These are phyloP conservation scores for Drosophila kuntzei DNA, from an alignment of 2,888 invertebrate genomes.

Conservation along the genomic window DNA sequence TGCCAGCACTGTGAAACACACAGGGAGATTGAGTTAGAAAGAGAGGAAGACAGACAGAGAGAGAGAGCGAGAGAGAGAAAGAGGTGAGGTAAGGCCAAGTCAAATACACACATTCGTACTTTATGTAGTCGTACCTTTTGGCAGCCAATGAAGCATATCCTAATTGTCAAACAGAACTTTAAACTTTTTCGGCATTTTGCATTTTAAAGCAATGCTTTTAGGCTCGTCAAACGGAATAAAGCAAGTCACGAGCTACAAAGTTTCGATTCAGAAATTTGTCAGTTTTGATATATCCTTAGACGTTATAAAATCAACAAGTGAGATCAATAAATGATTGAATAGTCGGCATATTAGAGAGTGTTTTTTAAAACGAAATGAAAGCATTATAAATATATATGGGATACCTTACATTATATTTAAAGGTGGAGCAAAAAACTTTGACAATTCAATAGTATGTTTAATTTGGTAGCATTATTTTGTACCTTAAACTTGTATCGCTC, in stretches of 20 bases:
- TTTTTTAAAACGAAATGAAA: constrained; percentile 1
- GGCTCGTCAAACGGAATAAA: constrained; percentile 19
- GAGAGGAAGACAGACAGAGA: background rate
- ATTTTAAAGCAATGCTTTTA: constrained; percentile 56
- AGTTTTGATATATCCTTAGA: constrained; percentile 14
- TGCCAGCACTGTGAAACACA: constrained; percentile 15
- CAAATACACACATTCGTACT: constrained; percentile 42
- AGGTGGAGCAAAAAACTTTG: too few relatives aligned
- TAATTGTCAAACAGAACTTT: constrained; percentile 69
- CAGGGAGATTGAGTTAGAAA: constrained; percentile 7
- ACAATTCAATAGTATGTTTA: background rate
- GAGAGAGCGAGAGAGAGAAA: constrained; percentile 5
- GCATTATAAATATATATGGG: background rate
- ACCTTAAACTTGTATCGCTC: constrained; percentile 21
- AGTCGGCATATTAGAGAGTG: constrained; percentile 3
- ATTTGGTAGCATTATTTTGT: background rate
- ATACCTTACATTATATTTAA: background rate
- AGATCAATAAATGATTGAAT: constrained; percentile 16
- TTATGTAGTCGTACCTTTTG: constrained; percentile 73
- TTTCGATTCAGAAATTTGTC: background rate
- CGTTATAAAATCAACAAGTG: constrained; percentile 4
- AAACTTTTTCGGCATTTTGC: constrained; percentile 50
- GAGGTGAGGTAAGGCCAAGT: constrained; percentile 32
- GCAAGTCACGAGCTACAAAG: constrained; percentile 2
- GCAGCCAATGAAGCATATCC: constrained; percentile 77